phyloP scores from a whole-genome alignment of 2,113 vertebrate genomes.

The Phalacrocorax carbo region DNA sequence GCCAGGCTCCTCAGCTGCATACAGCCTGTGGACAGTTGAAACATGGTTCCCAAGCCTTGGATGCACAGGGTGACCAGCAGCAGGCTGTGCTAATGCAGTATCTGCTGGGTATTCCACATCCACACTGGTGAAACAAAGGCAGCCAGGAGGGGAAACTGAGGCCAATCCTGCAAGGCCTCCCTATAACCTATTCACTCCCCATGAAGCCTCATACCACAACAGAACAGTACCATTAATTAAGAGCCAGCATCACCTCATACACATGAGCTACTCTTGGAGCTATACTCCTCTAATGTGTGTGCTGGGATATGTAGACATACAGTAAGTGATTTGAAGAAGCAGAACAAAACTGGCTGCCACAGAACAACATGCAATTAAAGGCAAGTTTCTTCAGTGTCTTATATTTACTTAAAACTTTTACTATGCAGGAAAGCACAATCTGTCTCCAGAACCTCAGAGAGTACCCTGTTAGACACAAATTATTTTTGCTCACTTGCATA shows the following conservation, averaged over 20 bases:
- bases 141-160: background rate
- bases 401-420: background rate
- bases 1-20: background rate
- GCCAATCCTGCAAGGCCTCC: background rate
- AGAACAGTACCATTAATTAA: rapidly evolving
- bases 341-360: background rate
- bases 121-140: background rate
- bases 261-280: rapidly evolving
- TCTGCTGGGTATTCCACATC: background rate
- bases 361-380: background rate
- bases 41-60: rapidly evolving
- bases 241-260: rapidly evolving
- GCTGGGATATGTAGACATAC: background rate
- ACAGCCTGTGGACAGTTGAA: background rate
- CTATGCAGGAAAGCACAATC: background rate
- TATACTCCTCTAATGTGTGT: rapidly evolving
- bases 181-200: background rate
- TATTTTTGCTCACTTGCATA: conserved; percentile 41
- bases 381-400: background rate
- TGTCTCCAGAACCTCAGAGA: background rate
- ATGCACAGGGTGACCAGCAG: background rate
- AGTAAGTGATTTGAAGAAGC: background rate
- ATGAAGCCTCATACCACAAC: background rate
- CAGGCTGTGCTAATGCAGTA: background rate
- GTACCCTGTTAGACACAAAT: background rate